Percentiles rank a stretch among this genome's conserved stretches.
Conservation (phyloP, 1,140 invertebrate species). For the Drosophila sturtevanti region DNA sequence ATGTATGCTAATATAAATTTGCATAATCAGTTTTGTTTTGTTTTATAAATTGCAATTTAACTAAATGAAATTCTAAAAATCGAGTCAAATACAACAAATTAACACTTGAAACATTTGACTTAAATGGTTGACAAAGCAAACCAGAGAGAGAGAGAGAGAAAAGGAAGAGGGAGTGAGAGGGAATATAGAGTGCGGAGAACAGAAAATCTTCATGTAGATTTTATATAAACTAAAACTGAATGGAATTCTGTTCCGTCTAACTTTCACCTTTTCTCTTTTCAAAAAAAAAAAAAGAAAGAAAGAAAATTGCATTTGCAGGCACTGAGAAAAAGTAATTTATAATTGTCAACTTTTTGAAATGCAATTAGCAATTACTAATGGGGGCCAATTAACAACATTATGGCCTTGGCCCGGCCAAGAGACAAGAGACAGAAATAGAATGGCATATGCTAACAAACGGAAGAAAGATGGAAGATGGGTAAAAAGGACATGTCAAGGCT, state of each 20-base stretch:
- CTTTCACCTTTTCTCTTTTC: constrained; percentile 1
- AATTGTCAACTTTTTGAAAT: constrained; percentile 71
- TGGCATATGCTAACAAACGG: neutral
- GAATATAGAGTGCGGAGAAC: too few relatives aligned
- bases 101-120: constrained; percentile 53
- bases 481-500: constrained; percentile 38
- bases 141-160: too few relatives aligned
- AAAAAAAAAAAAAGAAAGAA: neutral
- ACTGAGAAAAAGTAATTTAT: constrained; percentile 67
- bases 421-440: neutral
- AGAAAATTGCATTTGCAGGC: constrained; percentile 51
- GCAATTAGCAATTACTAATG: constrained; percentile 76
- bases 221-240: too few relatives aligned
- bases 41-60: constrained; percentile 12
- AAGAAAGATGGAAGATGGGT: neutral
- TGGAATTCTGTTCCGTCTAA: too few relatives aligned
- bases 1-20: constrained; percentile 38
- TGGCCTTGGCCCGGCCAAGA: constrained; percentile 26
- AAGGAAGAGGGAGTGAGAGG: too few relatives aligned
- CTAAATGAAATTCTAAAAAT: constrained; percentile 6
- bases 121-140: neutral
- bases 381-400: constrained; percentile 48
- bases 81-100: constrained; percentile 42
- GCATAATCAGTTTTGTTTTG: constrained; percentile 50
- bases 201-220: too few relatives aligned